Conservation (phyloP, 1,140 invertebrate species). For the Oreohelix idahoensis region DNA sequence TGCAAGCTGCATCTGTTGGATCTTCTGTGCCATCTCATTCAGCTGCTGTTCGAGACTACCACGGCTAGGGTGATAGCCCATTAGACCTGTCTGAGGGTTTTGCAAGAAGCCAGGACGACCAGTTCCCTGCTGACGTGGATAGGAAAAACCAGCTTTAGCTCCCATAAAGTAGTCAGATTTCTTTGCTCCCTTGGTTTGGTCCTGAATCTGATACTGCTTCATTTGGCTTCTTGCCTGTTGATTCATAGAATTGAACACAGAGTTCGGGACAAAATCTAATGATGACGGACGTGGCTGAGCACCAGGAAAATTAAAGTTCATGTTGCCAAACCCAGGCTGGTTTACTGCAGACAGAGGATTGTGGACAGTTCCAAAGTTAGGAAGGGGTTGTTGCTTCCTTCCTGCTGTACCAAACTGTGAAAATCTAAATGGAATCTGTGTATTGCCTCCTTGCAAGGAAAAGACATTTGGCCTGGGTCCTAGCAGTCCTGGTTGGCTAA, state of each 20-base stretch:
- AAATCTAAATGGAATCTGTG: slow-evolving; percentile 12
- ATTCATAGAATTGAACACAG: not conserved
- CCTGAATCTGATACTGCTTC: slow-evolving; percentile 21
- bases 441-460: not conserved
- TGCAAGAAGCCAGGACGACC: not conserved
- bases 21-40: slow-evolving; percentile 34
- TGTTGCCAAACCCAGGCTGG: slow-evolving; percentile 3
- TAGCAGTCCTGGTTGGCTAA: slow-evolving; percentile 16
- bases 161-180: slow-evolving; percentile 4
- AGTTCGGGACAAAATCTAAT: not conserved
- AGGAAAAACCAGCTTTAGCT: not conserved
- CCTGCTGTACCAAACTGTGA: not conserved
- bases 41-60: slow-evolving; percentile 33
- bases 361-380: not conserved
- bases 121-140: not conserved
- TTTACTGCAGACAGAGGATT: not conserved
- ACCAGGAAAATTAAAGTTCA: slow-evolving; percentile 7
- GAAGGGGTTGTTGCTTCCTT: not conserved
- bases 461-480: slow-evolving; percentile 26
- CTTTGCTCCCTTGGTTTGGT: slow-evolving; percentile 17
- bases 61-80: not conserved
- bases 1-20: slow-evolving; percentile 23
- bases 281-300: not conserved
- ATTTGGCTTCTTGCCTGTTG: slow-evolving; percentile 4
- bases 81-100: not conserved